Evolutionary conservation across 2,113 vertebrate species (phyloP).

Genomic region (Sphyrna mokarran): DNA sequence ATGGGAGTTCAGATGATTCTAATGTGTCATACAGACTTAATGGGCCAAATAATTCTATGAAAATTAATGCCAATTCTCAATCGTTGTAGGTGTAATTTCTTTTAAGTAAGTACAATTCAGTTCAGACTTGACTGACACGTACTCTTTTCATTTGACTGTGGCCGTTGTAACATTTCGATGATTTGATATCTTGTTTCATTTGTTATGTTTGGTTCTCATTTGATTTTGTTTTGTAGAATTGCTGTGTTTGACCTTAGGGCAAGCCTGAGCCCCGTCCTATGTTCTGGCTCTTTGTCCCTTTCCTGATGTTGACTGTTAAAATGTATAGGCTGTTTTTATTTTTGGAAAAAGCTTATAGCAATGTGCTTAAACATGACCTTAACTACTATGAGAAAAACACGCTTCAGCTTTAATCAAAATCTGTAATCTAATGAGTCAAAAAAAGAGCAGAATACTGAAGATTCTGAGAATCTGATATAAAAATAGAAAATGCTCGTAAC

Average conservation of each 20-base stretch:
- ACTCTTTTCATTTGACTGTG: background rate
- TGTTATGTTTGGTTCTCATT: background rate
- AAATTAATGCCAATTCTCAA: background rate
- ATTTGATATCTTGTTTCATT: background rate
- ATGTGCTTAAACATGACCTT: background rate
- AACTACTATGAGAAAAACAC: too few relatives aligned
- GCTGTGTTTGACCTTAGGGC: too few relatives aligned
- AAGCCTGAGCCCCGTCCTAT: background rate
- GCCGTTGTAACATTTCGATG: background rate
- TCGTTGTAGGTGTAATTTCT: background rate
- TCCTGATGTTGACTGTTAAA: background rate
- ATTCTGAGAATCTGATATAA: background rate
- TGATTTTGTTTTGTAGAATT: background rate
- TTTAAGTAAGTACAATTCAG: background rate
- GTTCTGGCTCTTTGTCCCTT: background rate
- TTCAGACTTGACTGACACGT: background rate
- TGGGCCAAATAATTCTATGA: too few relatives aligned
- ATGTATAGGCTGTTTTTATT: background rate
- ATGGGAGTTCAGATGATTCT: too few relatives aligned
- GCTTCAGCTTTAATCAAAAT: background rate
- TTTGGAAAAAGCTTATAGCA: background rate
- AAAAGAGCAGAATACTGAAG: background rate
- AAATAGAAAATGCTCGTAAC: background rate
- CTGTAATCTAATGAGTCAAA: background rate
- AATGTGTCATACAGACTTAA: too few relatives aligned